Evolutionary conservation across 2,797 vertebrate genomes (phyloP).

Genomic region (Pitangus sulphuratus): DNA sequence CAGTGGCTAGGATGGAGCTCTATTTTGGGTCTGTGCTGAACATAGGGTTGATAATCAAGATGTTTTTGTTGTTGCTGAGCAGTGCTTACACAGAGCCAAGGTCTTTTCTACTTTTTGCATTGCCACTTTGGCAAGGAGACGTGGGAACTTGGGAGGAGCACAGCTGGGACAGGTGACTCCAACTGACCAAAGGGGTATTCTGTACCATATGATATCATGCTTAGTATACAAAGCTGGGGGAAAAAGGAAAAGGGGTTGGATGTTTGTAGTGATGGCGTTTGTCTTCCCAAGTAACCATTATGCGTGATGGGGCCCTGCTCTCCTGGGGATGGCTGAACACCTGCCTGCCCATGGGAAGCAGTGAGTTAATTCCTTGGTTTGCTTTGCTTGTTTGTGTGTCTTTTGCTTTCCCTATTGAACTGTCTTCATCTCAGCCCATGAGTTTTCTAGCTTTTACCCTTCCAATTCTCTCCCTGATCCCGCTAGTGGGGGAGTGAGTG

Average conservation of each 20-base stretch:
- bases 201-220: too few relatives aligned
- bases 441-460: background rate
- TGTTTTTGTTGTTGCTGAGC: background rate
- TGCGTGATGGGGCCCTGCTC: background rate
- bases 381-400: background rate
- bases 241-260: background rate
- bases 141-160: background rate
- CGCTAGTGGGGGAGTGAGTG: accelerated
- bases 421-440: background rate
- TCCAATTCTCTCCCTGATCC: accelerated
- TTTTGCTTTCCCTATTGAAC: background rate
- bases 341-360: background rate
- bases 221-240: background rate
- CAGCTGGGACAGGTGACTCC: background rate
- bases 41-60: background rate
- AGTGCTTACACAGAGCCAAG: background rate
- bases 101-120: background rate
- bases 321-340: background rate
- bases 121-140: accelerated
- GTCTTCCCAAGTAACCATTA: background rate
- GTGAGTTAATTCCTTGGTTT: background rate
- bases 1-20: background rate
- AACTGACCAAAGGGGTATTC: background rate
- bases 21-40: background rate
- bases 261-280: background rate